Percentiles rank a stretch among this genome's conserved stretches.
These are phyloP conservation scores for Leucopsar rothschildi DNA, from an alignment of 2,113 vertebrate species.

Conservation along the genomic window DNA sequence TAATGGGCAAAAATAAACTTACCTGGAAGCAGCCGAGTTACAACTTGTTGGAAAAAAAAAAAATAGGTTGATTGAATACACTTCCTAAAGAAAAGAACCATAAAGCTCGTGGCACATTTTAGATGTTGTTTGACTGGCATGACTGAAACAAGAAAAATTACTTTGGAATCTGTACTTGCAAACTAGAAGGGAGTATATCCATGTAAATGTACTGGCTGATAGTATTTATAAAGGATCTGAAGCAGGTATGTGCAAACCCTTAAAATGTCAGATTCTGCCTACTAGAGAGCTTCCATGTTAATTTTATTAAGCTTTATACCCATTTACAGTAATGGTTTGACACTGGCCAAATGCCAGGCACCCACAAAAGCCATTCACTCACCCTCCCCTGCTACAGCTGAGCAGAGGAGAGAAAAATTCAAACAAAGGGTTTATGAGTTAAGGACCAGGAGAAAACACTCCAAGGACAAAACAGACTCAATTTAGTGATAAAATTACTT, in stretches of 20 bases:
- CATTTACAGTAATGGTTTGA: neutral
- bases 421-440: neutral
- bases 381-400: neutral
- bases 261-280: neutral
- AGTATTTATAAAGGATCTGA: neutral
- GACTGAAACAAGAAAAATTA: neutral
- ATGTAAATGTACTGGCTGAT: neutral
- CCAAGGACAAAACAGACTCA: neutral
- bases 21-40: neutral
- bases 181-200: neutral
- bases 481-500: too few species aligned
- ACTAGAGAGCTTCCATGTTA: neutral
- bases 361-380: accelerated
- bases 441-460: neutral
- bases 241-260: neutral
- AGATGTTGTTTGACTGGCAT: neutral
- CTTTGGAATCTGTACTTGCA: neutral
- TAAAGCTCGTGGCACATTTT: neutral
- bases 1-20: neutral
- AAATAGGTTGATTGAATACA: neutral
- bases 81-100: neutral
- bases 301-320: neutral
- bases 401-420: neutral
- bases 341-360: neutral
- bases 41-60: neutral